A percentile compares a stretch with the other conserved stretches of the same genome.
Evolutionary conservation across 2,797 vertebrate species (phyloP).

Genomic region (Chelidonichthys spinosus): DNA sequence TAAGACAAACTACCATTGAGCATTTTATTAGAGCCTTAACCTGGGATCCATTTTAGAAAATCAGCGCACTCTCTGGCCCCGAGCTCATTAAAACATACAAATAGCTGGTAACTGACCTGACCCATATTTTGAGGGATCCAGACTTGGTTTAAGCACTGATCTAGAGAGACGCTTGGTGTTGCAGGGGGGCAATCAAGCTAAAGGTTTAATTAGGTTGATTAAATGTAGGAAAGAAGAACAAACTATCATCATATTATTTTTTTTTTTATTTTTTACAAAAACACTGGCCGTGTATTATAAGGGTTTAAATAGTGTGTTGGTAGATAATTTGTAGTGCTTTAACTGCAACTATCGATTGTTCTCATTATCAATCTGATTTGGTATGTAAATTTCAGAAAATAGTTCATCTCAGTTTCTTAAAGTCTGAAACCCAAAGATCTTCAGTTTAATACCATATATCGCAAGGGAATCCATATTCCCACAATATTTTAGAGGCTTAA

Average conservation of each 20-base stretch:
- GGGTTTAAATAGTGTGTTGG: background rate
- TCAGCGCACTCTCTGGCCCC: constrained; percentile 22
- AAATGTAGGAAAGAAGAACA: constrained; percentile 18
- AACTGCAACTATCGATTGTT: background rate
- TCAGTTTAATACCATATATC: background rate
- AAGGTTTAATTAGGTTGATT: constrained; percentile 31
- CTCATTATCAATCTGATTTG: no score
- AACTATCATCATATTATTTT: constrained; percentile 1
- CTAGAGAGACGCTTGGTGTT: constrained; percentile 21
- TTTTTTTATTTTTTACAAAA: background rate
- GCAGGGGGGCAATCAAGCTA: background rate
- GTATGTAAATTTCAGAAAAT: background rate
- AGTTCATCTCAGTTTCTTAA: background rate
- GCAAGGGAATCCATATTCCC: no score
- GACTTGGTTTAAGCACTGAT: constrained; percentile 35
- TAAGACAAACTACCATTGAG: background rate
- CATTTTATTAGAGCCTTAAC: constrained; percentile 6
- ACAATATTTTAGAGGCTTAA: no score
- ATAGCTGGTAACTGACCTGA: constrained; percentile 33
- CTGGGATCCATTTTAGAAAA: constrained; percentile 22
- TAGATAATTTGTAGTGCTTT: background rate
- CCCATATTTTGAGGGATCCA: constrained; percentile 16
- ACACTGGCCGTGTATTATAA: background rate
- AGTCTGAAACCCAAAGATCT: background rate
- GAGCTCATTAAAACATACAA: constrained; percentile 47